These are phyloP conservation scores for Drosophila santomea DNA, from an alignment of 1,140 invertebrate species.

Conservation along the genomic window DNA sequence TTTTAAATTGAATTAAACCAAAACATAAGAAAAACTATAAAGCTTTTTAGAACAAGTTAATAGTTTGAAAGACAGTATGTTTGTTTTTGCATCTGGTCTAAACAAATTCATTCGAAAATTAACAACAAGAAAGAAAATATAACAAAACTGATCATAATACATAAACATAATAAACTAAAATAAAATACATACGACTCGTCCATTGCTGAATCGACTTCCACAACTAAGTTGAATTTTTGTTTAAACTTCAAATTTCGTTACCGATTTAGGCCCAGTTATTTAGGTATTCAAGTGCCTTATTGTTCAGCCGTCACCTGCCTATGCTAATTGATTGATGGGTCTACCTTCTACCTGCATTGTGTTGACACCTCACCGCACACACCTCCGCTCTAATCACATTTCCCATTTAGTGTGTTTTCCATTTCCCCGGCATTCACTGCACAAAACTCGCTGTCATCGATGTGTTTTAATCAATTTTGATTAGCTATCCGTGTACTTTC, in stretches of 20 bases:
- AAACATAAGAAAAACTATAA: too few species aligned
- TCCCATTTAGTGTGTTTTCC: not conserved
- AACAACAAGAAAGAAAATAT: not conserved
- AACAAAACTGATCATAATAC: not conserved
- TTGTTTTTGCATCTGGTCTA: not conserved
- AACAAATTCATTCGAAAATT: not conserved
- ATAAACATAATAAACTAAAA: conserved; percentile 8
- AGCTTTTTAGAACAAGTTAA: too few species aligned
- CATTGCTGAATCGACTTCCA: conserved; percentile 19
- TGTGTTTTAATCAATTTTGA: conserved; percentile 62
- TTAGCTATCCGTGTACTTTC: conserved; percentile 37
- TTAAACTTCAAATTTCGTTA: not conserved
- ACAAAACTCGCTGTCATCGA: conserved; percentile 2
- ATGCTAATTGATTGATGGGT: conserved; percentile 38
- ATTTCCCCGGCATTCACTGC: not conserved
- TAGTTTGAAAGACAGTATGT: too few species aligned
- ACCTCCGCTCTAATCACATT: too few species aligned
- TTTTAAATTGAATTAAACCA: not conserved
- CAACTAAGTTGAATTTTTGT: not conserved
- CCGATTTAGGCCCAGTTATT: not conserved
- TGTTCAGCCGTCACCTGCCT: conserved; percentile 2
- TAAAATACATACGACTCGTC: conserved; percentile 60
- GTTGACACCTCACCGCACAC: not conserved
- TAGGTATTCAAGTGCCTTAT: not conserved
- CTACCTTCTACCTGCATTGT: conserved; percentile 23